These are phyloP conservation scores for Drosophila serrata DNA, from an alignment of 1,140 invertebrate species.

Conservation along the genomic window DNA sequence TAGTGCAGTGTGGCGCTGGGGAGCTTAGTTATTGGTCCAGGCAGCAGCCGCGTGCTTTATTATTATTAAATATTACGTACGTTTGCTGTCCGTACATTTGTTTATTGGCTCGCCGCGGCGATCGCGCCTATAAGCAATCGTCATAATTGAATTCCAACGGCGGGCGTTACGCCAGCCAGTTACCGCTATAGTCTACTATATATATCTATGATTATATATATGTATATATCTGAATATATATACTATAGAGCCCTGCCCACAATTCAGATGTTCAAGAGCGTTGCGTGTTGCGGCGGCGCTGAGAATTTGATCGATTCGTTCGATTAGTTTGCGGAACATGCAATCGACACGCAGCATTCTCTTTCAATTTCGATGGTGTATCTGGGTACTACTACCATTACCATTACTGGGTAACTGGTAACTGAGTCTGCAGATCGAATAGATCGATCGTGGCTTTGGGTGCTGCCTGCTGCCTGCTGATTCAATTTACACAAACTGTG, in stretches of 20 bases:
- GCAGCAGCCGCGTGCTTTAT: constrained; percentile 63
- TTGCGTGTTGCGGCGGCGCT: constrained; percentile 72
- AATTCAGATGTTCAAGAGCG: constrained; percentile 28
- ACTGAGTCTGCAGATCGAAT: not conserved
- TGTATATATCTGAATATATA: not conserved
- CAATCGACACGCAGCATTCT: constrained; percentile 83
- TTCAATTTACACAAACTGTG: constrained; percentile 72
- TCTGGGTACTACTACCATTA: constrained; percentile 11
- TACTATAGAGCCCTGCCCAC: constrained; percentile 11
- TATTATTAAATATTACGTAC: constrained; percentile 83
- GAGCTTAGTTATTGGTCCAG: constrained; percentile 48
- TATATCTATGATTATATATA: not conserved
- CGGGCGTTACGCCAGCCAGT: constrained; percentile 72
- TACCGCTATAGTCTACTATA: constrained; percentile 48
- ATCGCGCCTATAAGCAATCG: constrained; percentile 66
- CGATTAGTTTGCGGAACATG: constrained; percentile 82
- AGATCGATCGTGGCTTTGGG: constrained; percentile 46
- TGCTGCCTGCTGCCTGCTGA: constrained; percentile 73
- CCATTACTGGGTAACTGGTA: not conserved
- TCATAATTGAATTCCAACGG: constrained; percentile 84
- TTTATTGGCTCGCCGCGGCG: constrained; percentile 76
- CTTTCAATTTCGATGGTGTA: constrained; percentile 61
- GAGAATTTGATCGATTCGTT: constrained; percentile 84
- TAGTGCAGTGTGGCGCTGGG: constrained; percentile 10
- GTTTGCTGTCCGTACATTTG: constrained; percentile 78